phyloP scores from a whole-genome alignment of 2,888 invertebrate genomes.

The Cheilosia soror region DNA sequence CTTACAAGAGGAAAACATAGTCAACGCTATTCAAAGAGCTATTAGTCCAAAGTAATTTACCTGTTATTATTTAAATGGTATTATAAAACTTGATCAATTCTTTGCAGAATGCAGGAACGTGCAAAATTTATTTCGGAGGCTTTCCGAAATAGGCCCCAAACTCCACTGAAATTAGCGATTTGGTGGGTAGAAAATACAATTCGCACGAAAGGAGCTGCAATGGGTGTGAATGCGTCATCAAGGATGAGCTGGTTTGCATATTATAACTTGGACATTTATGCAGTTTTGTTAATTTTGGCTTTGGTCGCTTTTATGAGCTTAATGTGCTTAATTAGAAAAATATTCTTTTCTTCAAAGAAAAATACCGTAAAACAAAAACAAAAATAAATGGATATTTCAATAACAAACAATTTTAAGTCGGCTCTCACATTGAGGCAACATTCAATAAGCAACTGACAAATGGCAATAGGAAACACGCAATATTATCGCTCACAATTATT shows the following conservation, averaged over 20 bases:
- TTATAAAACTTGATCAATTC: too few relatives aligned
- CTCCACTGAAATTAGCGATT: conserved; percentile 85
- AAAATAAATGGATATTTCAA: conserved; percentile 2
- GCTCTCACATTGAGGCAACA: too few relatives aligned
- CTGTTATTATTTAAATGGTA: background rate
- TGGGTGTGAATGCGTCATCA: conserved; percentile 77
- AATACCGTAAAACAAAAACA: conserved; percentile 19
- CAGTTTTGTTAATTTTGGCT: background rate
- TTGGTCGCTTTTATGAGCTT: conserved; percentile 3
- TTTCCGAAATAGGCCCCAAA: conserved; percentile 84
- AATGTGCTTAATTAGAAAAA: conserved; percentile 1
- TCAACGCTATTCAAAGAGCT: conserved; percentile 83
- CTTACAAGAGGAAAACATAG: conserved; percentile 84
- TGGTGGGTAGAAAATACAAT: conserved; percentile 87
- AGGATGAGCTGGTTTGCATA: conserved; percentile 59
- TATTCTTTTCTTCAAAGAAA: conserved; percentile 19
- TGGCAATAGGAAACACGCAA: too few relatives aligned
- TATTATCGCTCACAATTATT: too few relatives aligned
- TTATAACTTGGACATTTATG: conserved; percentile 49
- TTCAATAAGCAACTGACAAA: too few relatives aligned
- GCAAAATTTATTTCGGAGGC: conserved; percentile 83
- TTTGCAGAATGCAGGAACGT: conserved; percentile 68
- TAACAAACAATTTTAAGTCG: too few relatives aligned
- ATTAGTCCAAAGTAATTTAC: conserved; percentile 76
- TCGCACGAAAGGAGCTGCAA: conserved; percentile 84